These are phyloP conservation scores for Aeoliscus strigatus DNA, from an alignment of 2,797 vertebrate species.

Conservation along the genomic window DNA sequence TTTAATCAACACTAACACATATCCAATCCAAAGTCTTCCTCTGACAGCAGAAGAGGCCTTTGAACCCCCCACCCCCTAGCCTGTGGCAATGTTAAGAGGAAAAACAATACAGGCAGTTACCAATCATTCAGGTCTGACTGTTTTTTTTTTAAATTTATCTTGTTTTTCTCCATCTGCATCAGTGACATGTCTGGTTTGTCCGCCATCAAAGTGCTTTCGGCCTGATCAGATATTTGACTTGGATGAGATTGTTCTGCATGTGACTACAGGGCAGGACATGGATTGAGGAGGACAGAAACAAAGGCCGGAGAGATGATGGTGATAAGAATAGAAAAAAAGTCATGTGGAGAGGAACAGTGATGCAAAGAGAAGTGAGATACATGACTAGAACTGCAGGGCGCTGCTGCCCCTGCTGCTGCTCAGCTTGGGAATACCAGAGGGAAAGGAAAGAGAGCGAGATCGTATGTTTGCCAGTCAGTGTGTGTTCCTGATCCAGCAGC, in stretches of 20 bases:
- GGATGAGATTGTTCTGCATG: slow-evolving; percentile 13
- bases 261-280: slow-evolving; percentile 15
- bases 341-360: slow-evolving; percentile 2
- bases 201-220: slow-evolving; percentile 3
- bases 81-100: slow-evolving; percentile 28
- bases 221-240: slow-evolving; percentile 11
- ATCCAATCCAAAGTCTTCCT: slow-evolving; percentile 17
- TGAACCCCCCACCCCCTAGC: slow-evolving; percentile 11
- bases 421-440: slow-evolving; percentile 8
- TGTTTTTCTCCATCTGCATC: slow-evolving; percentile 3
- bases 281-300: slow-evolving; percentile 14
- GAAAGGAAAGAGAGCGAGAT: slow-evolving; percentile 1
- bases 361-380: slow-evolving; percentile 13
- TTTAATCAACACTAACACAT: slow-evolving; percentile 14
- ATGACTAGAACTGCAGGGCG: slow-evolving; percentile 2
- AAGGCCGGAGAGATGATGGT: slow-evolving; percentile 3
- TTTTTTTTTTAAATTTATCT: slow-evolving; percentile 8
- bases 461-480: slow-evolving; percentile 21
- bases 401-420: background rate
- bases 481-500: slow-evolving; percentile 20
- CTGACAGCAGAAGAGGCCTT: slow-evolving; percentile 11
- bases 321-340: slow-evolving; percentile 21
- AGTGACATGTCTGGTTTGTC: slow-evolving; percentile 7
- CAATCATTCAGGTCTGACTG: slow-evolving; percentile 32
- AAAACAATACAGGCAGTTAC: slow-evolving; percentile 54